phyloP scores from a whole-genome alignment of 2,888 invertebrate species.

The Magallana nippona region DNA sequence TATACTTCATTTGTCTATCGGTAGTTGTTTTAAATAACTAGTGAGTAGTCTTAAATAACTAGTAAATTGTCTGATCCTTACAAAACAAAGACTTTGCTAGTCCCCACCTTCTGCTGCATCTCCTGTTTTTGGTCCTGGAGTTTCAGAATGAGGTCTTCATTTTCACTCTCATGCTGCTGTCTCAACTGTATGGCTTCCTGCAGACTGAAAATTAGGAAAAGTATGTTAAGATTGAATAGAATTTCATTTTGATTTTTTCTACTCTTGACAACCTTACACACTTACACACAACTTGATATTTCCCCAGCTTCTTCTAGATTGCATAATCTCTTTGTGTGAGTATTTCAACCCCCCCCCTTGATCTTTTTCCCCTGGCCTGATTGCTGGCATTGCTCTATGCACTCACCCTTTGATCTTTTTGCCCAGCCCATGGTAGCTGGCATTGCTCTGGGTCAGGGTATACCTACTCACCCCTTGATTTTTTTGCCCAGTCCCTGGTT shows the following conservation, averaged over 20 bases:
- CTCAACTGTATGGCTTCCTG: constrained; percentile 3
- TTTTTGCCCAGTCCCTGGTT: neutral
- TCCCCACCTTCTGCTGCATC: neutral
- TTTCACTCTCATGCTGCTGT: constrained; percentile 12
- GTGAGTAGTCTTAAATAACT: no score
- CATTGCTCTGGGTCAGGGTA: neutral
- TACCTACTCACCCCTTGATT: neutral
- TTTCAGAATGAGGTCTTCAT: constrained; percentile 3
- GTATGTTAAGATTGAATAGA: no score
- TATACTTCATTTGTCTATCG: no score
- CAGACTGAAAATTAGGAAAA: neutral
- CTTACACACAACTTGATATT: no score
- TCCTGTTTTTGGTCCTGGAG: constrained; percentile 16
- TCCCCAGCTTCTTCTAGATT: no score
- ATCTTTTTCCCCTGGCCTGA: neutral
- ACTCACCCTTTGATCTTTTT: neutral
- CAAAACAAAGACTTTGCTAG: no score
- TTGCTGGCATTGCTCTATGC: neutral
- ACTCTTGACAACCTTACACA: no score
- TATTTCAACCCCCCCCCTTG: no score
- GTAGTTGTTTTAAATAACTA: no score
- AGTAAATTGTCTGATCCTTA: no score
- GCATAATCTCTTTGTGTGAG: no score
- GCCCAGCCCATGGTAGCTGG: neutral
- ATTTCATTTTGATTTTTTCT: no score